Evolutionary conservation across 2,113 vertebrate genomes (phyloP).

Genomic region (Amblyornis subalaris): DNA sequence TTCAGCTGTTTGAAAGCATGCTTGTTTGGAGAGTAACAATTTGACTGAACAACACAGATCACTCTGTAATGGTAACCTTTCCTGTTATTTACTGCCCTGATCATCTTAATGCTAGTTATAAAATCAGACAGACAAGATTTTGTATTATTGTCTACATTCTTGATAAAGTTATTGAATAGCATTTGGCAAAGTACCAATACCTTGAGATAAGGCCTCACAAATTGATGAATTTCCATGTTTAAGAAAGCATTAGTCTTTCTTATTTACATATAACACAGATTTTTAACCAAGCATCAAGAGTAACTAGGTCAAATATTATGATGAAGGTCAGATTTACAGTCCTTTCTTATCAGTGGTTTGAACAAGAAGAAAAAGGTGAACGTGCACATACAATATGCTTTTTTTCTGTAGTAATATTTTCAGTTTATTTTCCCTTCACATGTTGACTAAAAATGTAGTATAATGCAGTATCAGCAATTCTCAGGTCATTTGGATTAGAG

Average conservation of each 20-base stretch:
- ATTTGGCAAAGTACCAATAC: not conserved
- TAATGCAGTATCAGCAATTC: not conserved
- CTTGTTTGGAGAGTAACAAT: not conserved
- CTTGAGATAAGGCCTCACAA: not conserved
- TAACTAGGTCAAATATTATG: not conserved
- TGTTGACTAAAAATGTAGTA: not conserved
- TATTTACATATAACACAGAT: not conserved
- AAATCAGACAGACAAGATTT: not conserved
- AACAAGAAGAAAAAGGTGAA: not conserved
- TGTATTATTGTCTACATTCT: not conserved
- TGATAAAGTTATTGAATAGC: not conserved
- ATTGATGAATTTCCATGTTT: not conserved
- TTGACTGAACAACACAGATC: not conserved
- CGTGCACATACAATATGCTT: not conserved
- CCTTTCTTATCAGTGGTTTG: not conserved
- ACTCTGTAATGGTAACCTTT: not conserved
- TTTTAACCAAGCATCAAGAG: not conserved
- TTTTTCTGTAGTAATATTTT: not conserved
- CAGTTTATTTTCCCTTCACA: not conserved
- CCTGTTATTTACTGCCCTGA: not conserved
- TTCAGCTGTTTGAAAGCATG: not conserved
- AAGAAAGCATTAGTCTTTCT: not conserved
- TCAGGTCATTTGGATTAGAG: not conserved
- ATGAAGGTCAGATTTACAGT: not conserved
- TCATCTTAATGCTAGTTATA: not conserved